Percentiles rank a stretch among this genome's conserved stretches.
These are phyloP conservation scores for Drosophila mayaguana DNA, from an alignment of 2,888 invertebrate species.

Conservation along the genomic window DNA sequence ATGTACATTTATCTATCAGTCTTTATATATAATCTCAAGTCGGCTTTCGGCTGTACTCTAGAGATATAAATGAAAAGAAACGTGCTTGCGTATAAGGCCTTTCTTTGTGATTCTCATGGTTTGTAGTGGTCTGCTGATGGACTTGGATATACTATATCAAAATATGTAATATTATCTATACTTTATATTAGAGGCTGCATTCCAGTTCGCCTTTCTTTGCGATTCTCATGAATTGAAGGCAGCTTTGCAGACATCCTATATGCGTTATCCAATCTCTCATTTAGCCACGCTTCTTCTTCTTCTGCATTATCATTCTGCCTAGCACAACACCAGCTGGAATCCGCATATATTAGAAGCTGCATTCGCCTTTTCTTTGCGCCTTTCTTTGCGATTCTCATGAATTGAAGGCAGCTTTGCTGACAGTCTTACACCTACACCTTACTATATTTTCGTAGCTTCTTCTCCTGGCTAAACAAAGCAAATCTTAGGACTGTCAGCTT, in stretches of 20 bases:
- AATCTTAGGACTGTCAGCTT: neutral
- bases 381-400: neutral
- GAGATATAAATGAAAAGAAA: too few species aligned
- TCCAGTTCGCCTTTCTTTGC: constrained; percentile 1
- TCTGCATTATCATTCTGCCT: neutral
- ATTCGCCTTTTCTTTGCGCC: too few species aligned
- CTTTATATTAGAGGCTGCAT: too few species aligned
- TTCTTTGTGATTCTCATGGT: neutral
- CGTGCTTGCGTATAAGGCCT: neutral
- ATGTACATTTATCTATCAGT: neutral
- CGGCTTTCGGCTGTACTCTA: neutral
- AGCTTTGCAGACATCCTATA: too few species aligned
- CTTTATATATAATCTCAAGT: neutral
- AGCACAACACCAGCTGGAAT: neutral
- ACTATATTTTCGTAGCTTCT: too few species aligned
- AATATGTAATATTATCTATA: too few species aligned
- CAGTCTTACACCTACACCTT: neutral
- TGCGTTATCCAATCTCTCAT: neutral
- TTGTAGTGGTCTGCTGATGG: neutral
- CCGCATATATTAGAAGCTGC: too few species aligned
- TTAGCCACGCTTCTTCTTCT: neutral
- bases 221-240: neutral
- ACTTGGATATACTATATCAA: neutral
- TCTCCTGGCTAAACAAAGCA: too few species aligned
- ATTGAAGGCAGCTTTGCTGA: neutral